Evolutionary conservation across 1,140 invertebrate genomes (phyloP).

Genomic region (Drosophila funebris): DNA sequence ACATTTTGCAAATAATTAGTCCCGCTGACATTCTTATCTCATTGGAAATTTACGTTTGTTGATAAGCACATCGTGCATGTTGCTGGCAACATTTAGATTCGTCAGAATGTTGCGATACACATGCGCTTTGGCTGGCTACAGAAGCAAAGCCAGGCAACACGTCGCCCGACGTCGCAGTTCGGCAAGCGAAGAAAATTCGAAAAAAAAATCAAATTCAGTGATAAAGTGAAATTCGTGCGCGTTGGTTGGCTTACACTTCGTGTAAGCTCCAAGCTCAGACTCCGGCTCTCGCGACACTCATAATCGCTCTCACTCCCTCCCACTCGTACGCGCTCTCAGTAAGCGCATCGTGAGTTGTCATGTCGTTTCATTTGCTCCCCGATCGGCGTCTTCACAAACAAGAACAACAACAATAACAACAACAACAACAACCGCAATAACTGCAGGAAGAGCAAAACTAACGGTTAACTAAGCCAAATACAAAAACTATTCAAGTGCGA

Average conservation of each 20-base stretch:
- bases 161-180: constrained; percentile 9
- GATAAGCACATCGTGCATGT: background rate
- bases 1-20: too few species aligned
- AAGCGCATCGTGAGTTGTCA: constrained; percentile 24
- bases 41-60: background rate
- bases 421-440: constrained; percentile 19
- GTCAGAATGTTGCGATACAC: constrained; percentile 14
- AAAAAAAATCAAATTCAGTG: constrained; percentile 74
- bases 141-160: background rate
- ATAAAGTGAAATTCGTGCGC: constrained; percentile 69
- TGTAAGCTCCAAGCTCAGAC: constrained; percentile 57
- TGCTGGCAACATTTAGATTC: constrained; percentile 25
- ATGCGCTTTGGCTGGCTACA: constrained; percentile 15
- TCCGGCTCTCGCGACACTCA: constrained; percentile 29
- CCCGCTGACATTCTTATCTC: background rate
- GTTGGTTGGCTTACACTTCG: constrained; percentile 66
- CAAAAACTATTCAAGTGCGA: too few species aligned
- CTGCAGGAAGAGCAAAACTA: too few species aligned
- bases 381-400: constrained; percentile 42
- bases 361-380: constrained; percentile 8
- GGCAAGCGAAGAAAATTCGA: constrained; percentile 22
- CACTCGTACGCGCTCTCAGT: constrained; percentile 1
- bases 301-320: constrained; percentile 8
- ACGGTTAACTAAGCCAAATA: background rate
- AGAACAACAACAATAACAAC: constrained; percentile 15